Base-by-base conservation (phyloP, 2,113 vertebrate genomes). In the Turdus rufiventris region DNA sequence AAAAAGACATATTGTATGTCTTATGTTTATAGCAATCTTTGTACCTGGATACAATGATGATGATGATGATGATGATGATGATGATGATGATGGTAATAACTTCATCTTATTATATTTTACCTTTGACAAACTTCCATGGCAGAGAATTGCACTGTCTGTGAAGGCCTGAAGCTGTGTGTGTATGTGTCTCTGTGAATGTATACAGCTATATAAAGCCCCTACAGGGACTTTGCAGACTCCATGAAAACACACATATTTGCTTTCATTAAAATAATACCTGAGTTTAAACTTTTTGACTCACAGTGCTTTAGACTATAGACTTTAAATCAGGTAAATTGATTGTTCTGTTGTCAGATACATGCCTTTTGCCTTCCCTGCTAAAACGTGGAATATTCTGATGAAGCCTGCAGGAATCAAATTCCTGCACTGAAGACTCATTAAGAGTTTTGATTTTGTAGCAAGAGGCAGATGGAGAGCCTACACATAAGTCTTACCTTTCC, bases 401-500 rank as follows among this genome's bases (percentile, higher is more conserved):
- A 73, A 70, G 5, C 12, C 28, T 34, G 23, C 31, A 60, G 45
- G 65, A 85, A 38, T 82, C 36, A 26, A 42, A 61, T 77, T 65
- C 50, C 40, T 2, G 3, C 50, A 29, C 0, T 4, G 1, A 34
- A 81, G 15, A 47, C 10, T 61, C 2, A 0, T 42, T 68, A 51
- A 70, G 18, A 50, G 14, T 25, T 94, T 85, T 77, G 45, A 29
- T 62, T 75, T 89, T 48, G 10, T 26, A 62, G 10, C 14, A 76
- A 71, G 3, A 57, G 15, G 9, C 14, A 82, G 53, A 14, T 61
- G 9, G 18, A 36, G 8, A 62, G 0, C 9, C 7, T 36, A 50
- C 2, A 5, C 4, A 2, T 40, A 60, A 67, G 2, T 48, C 28
- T 50, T 70, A 70, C 2, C 14, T 66, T 78, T 70, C n/a, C 5